Evolutionary conservation across 2,113 vertebrate species (phyloP).

Genomic region (Rynchops niger): DNA sequence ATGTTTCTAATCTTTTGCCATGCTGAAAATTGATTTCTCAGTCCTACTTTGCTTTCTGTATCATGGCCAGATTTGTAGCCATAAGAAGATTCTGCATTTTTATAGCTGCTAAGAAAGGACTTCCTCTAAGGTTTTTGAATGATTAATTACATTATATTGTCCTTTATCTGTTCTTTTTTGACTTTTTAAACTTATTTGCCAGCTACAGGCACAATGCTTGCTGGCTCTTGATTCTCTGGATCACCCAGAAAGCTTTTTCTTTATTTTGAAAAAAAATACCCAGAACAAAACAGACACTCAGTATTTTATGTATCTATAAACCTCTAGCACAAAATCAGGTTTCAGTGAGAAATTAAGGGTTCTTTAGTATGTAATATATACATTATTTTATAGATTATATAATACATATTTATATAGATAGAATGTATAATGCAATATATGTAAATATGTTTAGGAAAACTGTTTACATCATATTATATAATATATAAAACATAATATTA

Average conservation of each 20-base stretch:
- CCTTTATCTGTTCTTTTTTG: neutral
- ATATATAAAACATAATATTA: neutral
- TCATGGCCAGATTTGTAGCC: neutral
- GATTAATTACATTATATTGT: neutral
- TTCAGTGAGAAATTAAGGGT: neutral
- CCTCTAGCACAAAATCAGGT: neutral
- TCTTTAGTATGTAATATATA: neutral
- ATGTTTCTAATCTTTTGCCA: neutral
- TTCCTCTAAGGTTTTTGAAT: neutral
- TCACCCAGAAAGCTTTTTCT: neutral
- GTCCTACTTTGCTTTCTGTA: neutral
- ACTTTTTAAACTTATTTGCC: neutral
- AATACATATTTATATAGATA: neutral
- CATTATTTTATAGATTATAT: neutral
- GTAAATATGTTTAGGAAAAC: neutral
- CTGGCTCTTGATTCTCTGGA: neutral
- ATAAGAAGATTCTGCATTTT: neutral
- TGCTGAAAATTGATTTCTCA: neutral
- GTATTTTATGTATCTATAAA: neutral
- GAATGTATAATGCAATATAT: neutral
- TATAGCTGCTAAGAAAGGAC: neutral
- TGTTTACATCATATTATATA: neutral
- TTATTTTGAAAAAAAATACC: neutral
- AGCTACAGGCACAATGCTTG: neutral
- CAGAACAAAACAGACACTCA: neutral